Evolutionary conservation across 2,888 invertebrate species (phyloP).

Genomic region (Parochlus steinenii): DNA sequence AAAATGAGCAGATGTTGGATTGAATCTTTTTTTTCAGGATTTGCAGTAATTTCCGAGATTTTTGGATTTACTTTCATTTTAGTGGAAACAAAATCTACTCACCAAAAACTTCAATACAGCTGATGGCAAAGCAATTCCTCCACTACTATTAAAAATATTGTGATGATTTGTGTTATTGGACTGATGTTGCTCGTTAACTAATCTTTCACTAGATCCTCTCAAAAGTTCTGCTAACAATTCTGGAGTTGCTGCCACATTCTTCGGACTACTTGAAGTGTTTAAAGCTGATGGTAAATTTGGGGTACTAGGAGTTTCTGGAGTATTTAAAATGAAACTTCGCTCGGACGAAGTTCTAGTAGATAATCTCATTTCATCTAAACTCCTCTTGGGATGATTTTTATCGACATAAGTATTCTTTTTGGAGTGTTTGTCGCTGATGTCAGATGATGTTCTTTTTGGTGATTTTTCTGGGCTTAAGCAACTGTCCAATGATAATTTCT

Average conservation of each 20-base stretch:
- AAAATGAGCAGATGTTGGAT: not conserved
- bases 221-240: slow-evolving; percentile 61
- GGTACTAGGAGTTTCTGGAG: not conserved
- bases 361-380: slow-evolving; percentile 20
- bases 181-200: slow-evolving; percentile 39
- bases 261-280: slow-evolving; percentile 21
- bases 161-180: slow-evolving; percentile 21
- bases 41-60: too few species aligned
- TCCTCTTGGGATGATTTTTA: slow-evolving; percentile 19
- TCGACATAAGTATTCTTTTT: slow-evolving; percentile 3
- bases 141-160: slow-evolving; percentile 2
- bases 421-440: slow-evolving; percentile 19
- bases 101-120: slow-evolving; percentile 14
- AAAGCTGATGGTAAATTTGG: slow-evolving; percentile 2
- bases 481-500: slow-evolving; percentile 16
- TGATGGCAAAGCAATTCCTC: slow-evolving; percentile 12
- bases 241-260: slow-evolving; percentile 32
- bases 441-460: slow-evolving; percentile 26
- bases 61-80: too few species aligned
- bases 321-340: slow-evolving; percentile 13
- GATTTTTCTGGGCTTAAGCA: slow-evolving; percentile 16
- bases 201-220: slow-evolving; percentile 62
- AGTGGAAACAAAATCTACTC: slow-evolving; percentile 9
- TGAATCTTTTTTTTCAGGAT: not conserved
- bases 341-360: slow-evolving; percentile 16